Conservation (phyloP, 92 coral and sea anemone genomes). For the Diadumene lineata region DNA sequence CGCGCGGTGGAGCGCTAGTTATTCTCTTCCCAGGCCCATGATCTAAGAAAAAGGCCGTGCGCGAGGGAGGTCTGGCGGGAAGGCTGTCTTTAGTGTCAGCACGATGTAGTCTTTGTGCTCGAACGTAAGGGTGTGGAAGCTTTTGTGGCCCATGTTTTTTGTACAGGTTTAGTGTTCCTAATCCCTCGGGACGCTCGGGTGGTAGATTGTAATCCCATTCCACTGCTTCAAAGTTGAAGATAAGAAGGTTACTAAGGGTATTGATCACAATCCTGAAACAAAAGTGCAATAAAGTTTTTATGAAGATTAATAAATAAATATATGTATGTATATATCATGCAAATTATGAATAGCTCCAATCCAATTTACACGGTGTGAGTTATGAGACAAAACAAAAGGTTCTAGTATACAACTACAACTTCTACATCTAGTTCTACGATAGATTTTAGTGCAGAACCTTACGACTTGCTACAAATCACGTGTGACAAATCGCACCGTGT, state of each 20-base stretch:
- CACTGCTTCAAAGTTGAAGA: conserved; percentile 90
- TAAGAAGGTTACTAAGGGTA: conserved; percentile 87
- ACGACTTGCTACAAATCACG: no score
- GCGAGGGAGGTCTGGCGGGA: conserved; percentile 80
- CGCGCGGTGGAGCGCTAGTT: conserved; percentile 87
- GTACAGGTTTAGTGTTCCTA: conserved; percentile 73
- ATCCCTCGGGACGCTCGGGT: conserved; percentile 93
- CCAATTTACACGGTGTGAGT: no score
- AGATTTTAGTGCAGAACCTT: no score
- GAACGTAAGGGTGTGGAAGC: conserved; percentile 83
- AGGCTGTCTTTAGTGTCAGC: conserved; percentile 85
- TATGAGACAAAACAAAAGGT: no score
- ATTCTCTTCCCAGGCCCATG: conserved; percentile 51
- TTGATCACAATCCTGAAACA: conserved; percentile 81
- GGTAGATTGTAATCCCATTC: conserved; percentile 81
- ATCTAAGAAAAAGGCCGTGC: conserved; percentile 42
- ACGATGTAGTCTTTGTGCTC: conserved; percentile 93
- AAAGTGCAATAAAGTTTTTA: not conserved
- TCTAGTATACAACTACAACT: no score
- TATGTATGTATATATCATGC: no score
- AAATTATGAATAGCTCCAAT: no score
- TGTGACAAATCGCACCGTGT: no score
- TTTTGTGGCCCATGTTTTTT: conserved; percentile 74
- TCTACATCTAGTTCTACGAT: no score
- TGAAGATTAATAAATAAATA: not conserved